These are phyloP conservation scores for Neria commutata DNA, from an alignment of 2,888 invertebrate genomes.

Conservation along the genomic window DNA sequence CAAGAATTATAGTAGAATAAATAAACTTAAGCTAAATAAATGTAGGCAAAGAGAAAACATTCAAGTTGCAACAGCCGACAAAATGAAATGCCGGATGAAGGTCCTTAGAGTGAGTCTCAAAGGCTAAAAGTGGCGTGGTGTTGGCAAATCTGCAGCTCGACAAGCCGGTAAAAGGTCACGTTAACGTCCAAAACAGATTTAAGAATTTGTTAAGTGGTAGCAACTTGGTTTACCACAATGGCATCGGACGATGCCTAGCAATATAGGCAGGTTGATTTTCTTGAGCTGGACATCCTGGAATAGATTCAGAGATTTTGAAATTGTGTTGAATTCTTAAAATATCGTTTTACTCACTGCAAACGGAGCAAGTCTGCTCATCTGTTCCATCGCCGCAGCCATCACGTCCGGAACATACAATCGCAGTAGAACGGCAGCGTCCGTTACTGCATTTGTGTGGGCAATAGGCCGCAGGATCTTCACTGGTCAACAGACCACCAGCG, in stretches of 20 bases:
- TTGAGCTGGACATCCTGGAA: constrained; percentile 64
- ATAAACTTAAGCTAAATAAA: constrained; percentile 50
- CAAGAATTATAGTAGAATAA: constrained; percentile 38
- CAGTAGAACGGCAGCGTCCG: constrained; percentile 85
- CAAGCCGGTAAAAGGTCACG: no score
- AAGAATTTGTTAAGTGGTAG: background rate
- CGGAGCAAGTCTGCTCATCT: constrained; percentile 82
- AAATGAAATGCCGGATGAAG: no score
- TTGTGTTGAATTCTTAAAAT: background rate
- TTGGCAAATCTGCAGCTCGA: no score
- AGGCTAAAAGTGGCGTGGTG: no score
- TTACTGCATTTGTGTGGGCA: constrained; percentile 88
- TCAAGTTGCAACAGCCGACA: no score
- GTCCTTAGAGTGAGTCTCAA: no score
- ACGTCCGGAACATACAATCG: constrained; percentile 86
- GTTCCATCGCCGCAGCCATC: constrained; percentile 92
- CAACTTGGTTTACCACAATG: constrained; percentile 50
- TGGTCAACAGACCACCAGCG: constrained; percentile 48
- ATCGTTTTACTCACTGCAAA: constrained; percentile 78
- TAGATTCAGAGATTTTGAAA: constrained; percentile 31
- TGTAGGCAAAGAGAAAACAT: constrained; percentile 30
- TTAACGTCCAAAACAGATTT: no score
- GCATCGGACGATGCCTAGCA: constrained; percentile 54
- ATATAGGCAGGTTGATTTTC: constrained; percentile 44
- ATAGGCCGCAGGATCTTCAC: constrained; percentile 47